Percentiles rank a stretch among this genome's conserved stretches.
phyloP scores from a whole-genome alignment of 2,888 invertebrate genomes.

The Scrobipalpa costella region DNA sequence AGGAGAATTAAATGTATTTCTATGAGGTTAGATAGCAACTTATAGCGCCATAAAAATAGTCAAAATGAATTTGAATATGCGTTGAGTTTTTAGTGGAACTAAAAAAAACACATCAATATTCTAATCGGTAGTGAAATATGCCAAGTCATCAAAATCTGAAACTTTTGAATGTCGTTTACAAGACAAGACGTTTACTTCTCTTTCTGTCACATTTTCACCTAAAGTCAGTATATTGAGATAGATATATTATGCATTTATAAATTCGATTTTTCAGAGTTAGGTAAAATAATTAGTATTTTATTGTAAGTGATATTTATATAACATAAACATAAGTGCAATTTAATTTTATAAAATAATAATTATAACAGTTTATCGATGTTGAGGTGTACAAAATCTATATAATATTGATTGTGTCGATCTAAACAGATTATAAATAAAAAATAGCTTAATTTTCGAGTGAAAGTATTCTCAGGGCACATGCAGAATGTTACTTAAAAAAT shows the following conservation, averaged over 20 bases:
- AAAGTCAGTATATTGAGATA: background rate
- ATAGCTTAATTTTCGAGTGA: background rate
- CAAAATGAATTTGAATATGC: no score
- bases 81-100: background rate
- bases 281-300: constrained; percentile 40
- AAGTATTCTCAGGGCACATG: background rate
- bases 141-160: background rate
- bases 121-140: background rate
- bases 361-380: constrained; percentile 31
- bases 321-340: constrained; percentile 46
- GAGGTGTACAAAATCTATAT: constrained; percentile 26
- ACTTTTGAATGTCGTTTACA: background rate
- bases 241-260: constrained; percentile 8
- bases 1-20: no score
- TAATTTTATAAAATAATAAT: constrained; percentile 33
- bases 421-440: background rate
- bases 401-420: background rate
- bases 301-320: constrained; percentile 15
- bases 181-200: no score
- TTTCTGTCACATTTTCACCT: background rate
- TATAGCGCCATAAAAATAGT: no score
- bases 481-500: background rate
- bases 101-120: background rate
- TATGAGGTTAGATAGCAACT: no score
- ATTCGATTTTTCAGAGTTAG: constrained; percentile 30